Base-by-base conservation (phyloP, 2,113 vertebrate genomes). In the Corythoichthys haematopterus region DNA sequence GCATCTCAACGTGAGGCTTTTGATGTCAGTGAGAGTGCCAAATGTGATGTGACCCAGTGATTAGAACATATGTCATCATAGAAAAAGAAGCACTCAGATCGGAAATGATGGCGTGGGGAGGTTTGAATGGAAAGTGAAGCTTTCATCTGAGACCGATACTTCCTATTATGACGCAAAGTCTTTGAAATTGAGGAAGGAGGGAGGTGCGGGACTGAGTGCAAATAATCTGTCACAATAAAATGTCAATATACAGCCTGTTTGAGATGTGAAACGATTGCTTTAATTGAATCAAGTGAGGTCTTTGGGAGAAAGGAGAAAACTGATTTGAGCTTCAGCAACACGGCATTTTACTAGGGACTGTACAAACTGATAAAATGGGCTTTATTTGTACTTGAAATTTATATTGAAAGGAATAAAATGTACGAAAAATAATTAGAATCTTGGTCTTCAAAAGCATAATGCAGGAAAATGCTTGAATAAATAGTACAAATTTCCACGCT, bases 1-100 rank as follows among this genome's bases (percentile, higher is more conserved):
- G 76, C 81, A 73, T 80, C 79, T 80, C 79, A 2, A 76, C 33
- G 13, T 83, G 74, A 38, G 71, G 78, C 80, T 80, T 91, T 85
- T 90, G 79, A 90, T 84, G 81, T 85, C 16, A 46, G 37, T 48
- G 66, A 72, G 70, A 77, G 66, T 62, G 67, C 76, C 71, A 71
- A 70, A 79, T 78, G 75, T 78, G 77, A 87, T 50, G 52, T 85
- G 82, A 87, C 77, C 78, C 77, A 72, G 78, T 85, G 80, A 88
- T 88, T 84, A 81, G 76, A 83, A 85, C 78, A 77, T 76, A 64
- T 86, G 87, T 81, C 84, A 86, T 86, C 80, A 80, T 68, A 52
- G 79, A 33, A 13, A 33, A 33, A 35, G 56, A 6, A 1, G 69
- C 20, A 66, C 77, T 81, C 45, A 12, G 47, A 51, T 63, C n/a